Percentiles rank a stretch among this genome's conserved stretches.
Conservation (phyloP, 2,113 vertebrate genomes). For the Catharus minimus region DNA sequence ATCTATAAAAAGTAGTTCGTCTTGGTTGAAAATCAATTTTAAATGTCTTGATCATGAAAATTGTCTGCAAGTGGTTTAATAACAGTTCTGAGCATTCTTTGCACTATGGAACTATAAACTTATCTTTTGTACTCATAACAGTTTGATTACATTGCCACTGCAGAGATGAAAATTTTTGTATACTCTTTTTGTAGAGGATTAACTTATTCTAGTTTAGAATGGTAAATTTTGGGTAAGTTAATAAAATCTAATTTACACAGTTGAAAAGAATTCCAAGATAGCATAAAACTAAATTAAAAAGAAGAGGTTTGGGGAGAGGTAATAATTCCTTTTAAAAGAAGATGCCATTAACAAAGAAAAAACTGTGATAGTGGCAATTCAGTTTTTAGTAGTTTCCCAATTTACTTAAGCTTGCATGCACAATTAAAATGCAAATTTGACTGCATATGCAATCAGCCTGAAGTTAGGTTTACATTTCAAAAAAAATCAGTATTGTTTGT, state of each 20-base stretch:
- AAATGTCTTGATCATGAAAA: not conserved
- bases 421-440: not conserved
- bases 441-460: not conserved
- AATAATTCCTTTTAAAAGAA: not conserved
- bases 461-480: not conserved
- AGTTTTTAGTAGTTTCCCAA: not conserved
- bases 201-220: not conserved
- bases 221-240: not conserved
- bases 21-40: not conserved
- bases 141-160: not conserved
- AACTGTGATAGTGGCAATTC: not conserved
- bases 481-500: not conserved
- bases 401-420: not conserved
- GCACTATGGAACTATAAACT: not conserved
- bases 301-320: not conserved
- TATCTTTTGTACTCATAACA: not conserved
- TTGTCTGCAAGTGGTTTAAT: constrained; percentile 2
- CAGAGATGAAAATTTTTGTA: not conserved
- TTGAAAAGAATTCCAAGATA: not conserved
- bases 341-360: not conserved
- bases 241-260: not conserved
- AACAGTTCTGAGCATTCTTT: not conserved
- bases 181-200: not conserved
- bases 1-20: not conserved
- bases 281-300: not conserved